These are phyloP conservation scores for Pantherophis vulpinus DNA, from an alignment of 2,797 vertebrate species.

Conservation along the genomic window DNA sequence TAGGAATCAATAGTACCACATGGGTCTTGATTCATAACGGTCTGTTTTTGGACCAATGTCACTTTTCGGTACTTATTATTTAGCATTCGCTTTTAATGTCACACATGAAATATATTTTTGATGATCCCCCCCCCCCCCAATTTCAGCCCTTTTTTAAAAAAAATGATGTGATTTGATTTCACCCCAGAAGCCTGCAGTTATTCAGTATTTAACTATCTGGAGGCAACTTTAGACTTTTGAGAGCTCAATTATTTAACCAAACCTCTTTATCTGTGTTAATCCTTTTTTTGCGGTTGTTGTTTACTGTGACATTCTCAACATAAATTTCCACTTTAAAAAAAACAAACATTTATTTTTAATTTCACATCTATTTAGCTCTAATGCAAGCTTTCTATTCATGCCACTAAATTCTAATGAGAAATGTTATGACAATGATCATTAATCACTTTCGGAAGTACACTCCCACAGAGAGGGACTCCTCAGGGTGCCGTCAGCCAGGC, in stretches of 20 bases:
- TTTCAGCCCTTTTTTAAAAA: constrained; percentile 64
- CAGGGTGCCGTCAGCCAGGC: too few relatives aligned
- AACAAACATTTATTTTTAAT: constrained; percentile 57
- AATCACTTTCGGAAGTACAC: constrained; percentile 40
- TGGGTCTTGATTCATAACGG: constrained; percentile 65
- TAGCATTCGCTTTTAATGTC: constrained; percentile 70
- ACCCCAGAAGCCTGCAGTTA: constrained; percentile 61
- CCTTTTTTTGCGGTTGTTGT: constrained; percentile 61
- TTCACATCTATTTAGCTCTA: constrained; percentile 58
- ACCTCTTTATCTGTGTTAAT: constrained; percentile 54
- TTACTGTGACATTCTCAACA: constrained; percentile 65
- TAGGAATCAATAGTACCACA: constrained; percentile 60
- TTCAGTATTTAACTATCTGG: constrained; percentile 67
- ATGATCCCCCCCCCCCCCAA: constrained; percentile 61
- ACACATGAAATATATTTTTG: constrained; percentile 66
- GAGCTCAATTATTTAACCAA: constrained; percentile 62
- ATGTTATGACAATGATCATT: constrained; percentile 56
- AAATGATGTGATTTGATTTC: constrained; percentile 67
- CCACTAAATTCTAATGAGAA: constrained; percentile 54
- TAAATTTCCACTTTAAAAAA: constrained; percentile 47
- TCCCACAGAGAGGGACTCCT: too few relatives aligned
- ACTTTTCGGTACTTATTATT: constrained; percentile 67
- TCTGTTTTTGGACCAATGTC: constrained; percentile 64
- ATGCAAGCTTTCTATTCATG: constrained; percentile 56
- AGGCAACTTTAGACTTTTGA: constrained; percentile 72